Percentiles rank a stretch among this genome's conserved stretches.
phyloP scores from a whole-genome alignment of 2,888 invertebrate genomes.

The Podotricha telesiphe region DNA sequence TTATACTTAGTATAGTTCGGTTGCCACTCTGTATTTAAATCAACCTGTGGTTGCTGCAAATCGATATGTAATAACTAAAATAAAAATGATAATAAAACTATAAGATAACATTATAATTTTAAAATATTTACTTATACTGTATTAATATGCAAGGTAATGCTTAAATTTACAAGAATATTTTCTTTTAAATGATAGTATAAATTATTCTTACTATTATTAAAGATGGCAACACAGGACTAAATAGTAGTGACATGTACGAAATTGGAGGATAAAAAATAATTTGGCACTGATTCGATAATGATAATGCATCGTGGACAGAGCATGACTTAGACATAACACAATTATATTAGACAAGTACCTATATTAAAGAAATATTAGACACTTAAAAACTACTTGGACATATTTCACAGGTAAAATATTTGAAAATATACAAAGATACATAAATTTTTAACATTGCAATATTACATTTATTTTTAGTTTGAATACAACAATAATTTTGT shows the following conservation, averaged over 20 bases:
- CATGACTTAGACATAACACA: slow-evolving; percentile 21
- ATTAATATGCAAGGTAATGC: background rate
- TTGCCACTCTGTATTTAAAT: background rate
- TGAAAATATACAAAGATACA: slow-evolving; percentile 1
- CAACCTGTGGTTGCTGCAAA: too few species aligned
- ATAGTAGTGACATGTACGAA: slow-evolving; percentile 6
- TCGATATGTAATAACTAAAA: too few species aligned
- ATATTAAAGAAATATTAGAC: slow-evolving; percentile 19
- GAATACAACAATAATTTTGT: slow-evolving; percentile 16
- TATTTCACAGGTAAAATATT: slow-evolving; percentile 1
- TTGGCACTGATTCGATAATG: slow-evolving; percentile 31
- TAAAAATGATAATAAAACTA: background rate
- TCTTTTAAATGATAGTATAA: background rate
- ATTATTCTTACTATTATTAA: slow-evolving; percentile 22
- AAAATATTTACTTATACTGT: background rate
- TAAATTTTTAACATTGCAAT: slow-evolving; percentile 2
- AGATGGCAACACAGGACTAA: slow-evolving; percentile 17
- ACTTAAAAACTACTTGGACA: slow-evolving; percentile 19
- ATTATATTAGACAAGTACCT: slow-evolving; percentile 21
- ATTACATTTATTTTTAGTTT: slow-evolving; percentile 14
- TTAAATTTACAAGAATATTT: slow-evolving; percentile 7
- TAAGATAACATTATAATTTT: background rate
- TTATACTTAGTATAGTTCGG: too few species aligned
- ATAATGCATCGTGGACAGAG: slow-evolving; percentile 14
- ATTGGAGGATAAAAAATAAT: slow-evolving; percentile 20